These are phyloP conservation scores for Allolobophora icterica DNA, from an alignment of 2,888 invertebrate genomes.

Conservation along the genomic window DNA sequence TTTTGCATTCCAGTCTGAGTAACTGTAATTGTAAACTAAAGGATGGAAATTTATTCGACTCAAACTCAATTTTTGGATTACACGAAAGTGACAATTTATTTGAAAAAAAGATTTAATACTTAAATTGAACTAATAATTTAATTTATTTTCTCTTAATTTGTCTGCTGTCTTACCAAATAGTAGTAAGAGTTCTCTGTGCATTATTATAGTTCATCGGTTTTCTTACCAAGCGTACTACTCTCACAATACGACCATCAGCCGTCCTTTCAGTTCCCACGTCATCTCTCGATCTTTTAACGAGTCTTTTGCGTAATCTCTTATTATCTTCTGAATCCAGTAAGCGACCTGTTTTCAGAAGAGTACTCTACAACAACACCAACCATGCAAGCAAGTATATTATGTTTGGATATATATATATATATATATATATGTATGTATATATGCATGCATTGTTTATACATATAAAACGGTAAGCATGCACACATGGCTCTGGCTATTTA, in stretches of 20 bases:
- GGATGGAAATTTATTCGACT: too few species aligned
- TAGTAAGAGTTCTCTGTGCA: background rate
- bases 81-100: background rate
- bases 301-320: background rate
- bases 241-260: background rate
- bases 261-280: background rate
- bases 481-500: too few species aligned
- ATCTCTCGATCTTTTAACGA: background rate
- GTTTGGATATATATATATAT: too few species aligned
- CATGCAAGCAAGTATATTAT: background rate
- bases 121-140: background rate
- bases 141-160: background rate
- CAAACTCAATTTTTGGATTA: too few species aligned
- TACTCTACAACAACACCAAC: constrained; percentile 7
- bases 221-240: background rate
- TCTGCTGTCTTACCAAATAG: background rate
- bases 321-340: background rate
- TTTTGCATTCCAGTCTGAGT: too few species aligned
- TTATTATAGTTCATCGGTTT: background rate
- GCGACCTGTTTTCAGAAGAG: background rate
- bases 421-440: too few species aligned
- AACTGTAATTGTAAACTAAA: too few species aligned
- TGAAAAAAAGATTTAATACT: background rate
- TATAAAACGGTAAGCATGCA: too few species aligned
- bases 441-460: too few species aligned